Evolutionary conservation across 1,140 invertebrate species (phyloP), one percentile per base, ranked within the genome.

Genomic region (Nasonia longicornis): DNA sequence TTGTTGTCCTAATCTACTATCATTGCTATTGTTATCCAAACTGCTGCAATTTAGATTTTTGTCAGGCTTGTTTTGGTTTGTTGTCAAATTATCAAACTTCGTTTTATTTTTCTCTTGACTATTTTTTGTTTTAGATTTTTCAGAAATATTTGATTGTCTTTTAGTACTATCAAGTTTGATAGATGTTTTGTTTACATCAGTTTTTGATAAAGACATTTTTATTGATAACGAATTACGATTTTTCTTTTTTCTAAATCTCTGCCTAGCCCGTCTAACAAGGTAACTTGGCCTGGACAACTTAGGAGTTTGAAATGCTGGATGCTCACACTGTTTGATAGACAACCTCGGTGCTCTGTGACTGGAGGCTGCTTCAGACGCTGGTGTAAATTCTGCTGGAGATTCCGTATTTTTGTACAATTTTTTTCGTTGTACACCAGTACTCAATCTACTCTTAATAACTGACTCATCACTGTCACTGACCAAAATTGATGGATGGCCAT

Each of bases 381-480:
- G 42, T 45, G 84, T 75, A 29, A 89, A 64, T 75, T 88, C 86
- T 31, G 85, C 70, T 10, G 86, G 85, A 10, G 87, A 88, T 71
- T 86, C 48, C 52, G 82, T 84, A 8, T 73, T 83, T 8, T 76
- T 87, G 22, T 85, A 89, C 12, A 88, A 85, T 77, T 88, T 88
- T 38, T 85, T 87, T 14, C 84, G 82, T 45, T 69, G 69, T 11
- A 14, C 35, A 16, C 12, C 45, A 12, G 45, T 48, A 52, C n/a
- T 2, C 11, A 7, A 31, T 29, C n/a, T 42, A n/a, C 10, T 73
- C 48, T 77, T 74, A 26, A 7, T 16, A 74, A 48, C 48, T 66
- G 70, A 74, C 38, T 74, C 76, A 58, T 74, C 63, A 75, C 71
- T 75, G 11, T 74, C 52, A 74, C 58, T 74, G 0, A 58, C 42